Evolutionary conservation across 1,140 invertebrate species (phyloP).

Genomic region (Diorhabda elongata): DNA sequence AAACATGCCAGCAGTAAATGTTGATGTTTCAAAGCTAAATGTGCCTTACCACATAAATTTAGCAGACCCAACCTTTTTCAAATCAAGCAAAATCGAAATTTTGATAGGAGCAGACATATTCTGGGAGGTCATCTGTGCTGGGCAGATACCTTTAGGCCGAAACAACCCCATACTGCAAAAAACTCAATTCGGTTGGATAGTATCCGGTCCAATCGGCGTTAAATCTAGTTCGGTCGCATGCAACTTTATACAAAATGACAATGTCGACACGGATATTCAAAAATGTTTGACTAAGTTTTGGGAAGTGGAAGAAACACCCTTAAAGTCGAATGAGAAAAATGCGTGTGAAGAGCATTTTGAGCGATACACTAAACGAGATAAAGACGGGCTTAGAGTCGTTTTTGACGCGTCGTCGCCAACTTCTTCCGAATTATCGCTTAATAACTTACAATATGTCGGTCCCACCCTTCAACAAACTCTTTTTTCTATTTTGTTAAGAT

Average conservation of each 20-base stretch:
- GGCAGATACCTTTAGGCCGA: slow-evolving; percentile 31
- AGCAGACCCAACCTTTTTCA: slow-evolving; percentile 6
- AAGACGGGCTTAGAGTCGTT: slow-evolving; percentile 30
- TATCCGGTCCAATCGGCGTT: slow-evolving; percentile 16
- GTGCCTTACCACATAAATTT: slow-evolving; percentile 29
- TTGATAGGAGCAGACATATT: slow-evolving; percentile 29
- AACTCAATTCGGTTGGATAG: slow-evolving; percentile 40
- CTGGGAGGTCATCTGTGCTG: slow-evolving; percentile 36
- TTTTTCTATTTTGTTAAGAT: slow-evolving; percentile 44
- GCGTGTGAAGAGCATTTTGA: slow-evolving; percentile 6
- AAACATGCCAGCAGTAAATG: slow-evolving; percentile 7
- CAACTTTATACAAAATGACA: background rate
- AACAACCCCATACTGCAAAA: slow-evolving; percentile 34
- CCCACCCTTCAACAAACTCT: slow-evolving; percentile 33
- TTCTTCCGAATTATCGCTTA: slow-evolving; percentile 31
- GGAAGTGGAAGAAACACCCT: slow-evolving; percentile 7
- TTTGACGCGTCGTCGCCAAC: slow-evolving; percentile 30
- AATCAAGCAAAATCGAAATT: no score
- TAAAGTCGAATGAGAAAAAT: background rate
- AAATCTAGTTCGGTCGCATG: background rate
- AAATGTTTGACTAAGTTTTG: slow-evolving; percentile 8
- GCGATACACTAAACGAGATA: slow-evolving; percentile 2
- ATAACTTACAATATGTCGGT: slow-evolving; percentile 31
- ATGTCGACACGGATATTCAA: background rate
- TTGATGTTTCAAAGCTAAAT: slow-evolving; percentile 19